Percentiles rank a stretch among this genome's conserved stretches.
These are phyloP conservation scores for Mobula birostris DNA, from an alignment of 2,113 vertebrate genomes.

Conservation along the genomic window DNA sequence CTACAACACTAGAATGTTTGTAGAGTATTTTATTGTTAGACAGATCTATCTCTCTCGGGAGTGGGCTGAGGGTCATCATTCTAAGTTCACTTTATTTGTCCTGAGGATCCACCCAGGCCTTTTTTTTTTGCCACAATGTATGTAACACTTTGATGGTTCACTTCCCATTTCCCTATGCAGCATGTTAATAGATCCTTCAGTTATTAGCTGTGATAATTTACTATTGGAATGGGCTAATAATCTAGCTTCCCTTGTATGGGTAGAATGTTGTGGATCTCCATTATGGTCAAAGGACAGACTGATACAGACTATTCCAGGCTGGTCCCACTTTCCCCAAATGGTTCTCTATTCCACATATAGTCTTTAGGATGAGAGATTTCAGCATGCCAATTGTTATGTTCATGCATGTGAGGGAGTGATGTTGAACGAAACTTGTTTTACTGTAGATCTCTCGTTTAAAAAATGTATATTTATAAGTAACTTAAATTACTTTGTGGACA, in stretches of 20 bases:
- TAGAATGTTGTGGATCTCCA: neutral
- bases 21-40: neutral
- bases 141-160: neutral
- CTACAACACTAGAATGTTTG: neutral
- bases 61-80: neutral
- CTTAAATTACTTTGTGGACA: neutral
- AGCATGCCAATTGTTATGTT: neutral
- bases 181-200: neutral
- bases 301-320: neutral
- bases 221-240: neutral
- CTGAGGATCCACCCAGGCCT: neutral
- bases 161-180: neutral
- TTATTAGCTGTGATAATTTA: neutral
- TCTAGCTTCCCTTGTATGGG: neutral
- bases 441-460: neutral
- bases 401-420: too few species aligned
- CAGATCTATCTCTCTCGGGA: neutral
- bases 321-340: neutral
- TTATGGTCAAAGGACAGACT: neutral
- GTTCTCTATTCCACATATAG: neutral
- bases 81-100: neutral
- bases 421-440: too few species aligned
- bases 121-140: neutral
- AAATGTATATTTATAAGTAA: neutral
- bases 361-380: neutral